Evolutionary conservation across 2,888 invertebrate species (phyloP), one percentile per base, ranked within the genome.

Genomic region (Teinopalpus imperialis): DNA sequence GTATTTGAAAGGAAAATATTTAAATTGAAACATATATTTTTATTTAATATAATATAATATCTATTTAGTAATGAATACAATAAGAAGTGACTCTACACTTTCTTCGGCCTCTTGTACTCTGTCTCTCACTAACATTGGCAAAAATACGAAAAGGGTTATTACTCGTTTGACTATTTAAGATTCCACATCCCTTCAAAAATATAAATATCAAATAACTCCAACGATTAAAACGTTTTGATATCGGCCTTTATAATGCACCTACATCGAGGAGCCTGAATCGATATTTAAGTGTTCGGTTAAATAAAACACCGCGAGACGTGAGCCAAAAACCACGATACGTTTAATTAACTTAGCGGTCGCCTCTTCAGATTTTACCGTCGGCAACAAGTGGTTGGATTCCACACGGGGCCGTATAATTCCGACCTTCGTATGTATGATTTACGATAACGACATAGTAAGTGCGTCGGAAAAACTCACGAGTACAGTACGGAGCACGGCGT

Each of bases 401-500:
- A 52, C 39, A 20, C 37, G 32, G 49, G 36, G 30, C 46, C 34
- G 43, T 53, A 44, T 48, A 53, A 52, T 47, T 50, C 47, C 42
- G 52, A 46, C 40, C 40, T 52, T 55, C 43, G 57, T 59, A 57
- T 43, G 62, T 61, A 62, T 82, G 79, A 85, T 85, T 83, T 83
- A 81, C 72, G 77, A 78, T 77, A 74, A 77, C 73, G 66, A 69
- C 66, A 57, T 10, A 55, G 63, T 66, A 66, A 77, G 80, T 75
- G 72, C 74, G 64, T 66, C 61, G 64, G 79, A 78, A 82, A 80
- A 81, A 76, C 68, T 67, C 67, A 62, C 59, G 61, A 75, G 74
- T 61, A 62, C 60, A 51, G 51, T 50, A 46, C 62, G 54, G 62
- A 58, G 66, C 74, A 66, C 69, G 73, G 52, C 73, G 67, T 80